A percentile compares a stretch with the other conserved stretches of the same genome.
phyloP scores from a whole-genome alignment of 2,113 vertebrate species.

The Gnathonemus echidnorhynchus region DNA sequence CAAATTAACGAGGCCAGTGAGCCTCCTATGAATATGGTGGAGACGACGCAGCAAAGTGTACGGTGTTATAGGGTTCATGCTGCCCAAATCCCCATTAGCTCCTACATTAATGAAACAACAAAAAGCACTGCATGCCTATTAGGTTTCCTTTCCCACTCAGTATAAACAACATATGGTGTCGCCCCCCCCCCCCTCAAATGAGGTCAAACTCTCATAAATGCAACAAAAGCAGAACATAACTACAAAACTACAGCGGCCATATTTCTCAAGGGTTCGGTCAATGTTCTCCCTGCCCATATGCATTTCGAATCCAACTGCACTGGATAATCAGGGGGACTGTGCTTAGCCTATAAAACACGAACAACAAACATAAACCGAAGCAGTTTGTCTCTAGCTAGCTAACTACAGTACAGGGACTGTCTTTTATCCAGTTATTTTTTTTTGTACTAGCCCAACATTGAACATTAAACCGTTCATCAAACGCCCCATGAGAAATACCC shows the following conservation, averaged over 20 bases:
- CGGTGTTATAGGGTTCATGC: constrained; percentile 26
- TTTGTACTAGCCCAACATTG: not conserved
- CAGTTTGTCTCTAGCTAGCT: not conserved
- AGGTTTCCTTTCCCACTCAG: constrained; percentile 8
- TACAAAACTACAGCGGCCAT: not conserved
- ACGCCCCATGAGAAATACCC: not conserved
- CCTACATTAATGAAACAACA: constrained; percentile 23
- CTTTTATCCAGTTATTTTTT: not conserved
- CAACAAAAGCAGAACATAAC: constrained; percentile 15
- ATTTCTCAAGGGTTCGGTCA: not conserved
- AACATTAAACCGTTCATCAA: not conserved
- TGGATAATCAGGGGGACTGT: not conserved
- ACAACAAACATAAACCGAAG: not conserved
- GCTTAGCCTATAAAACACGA: not conserved
- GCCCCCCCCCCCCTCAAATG: not conserved
- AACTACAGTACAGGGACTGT: not conserved
- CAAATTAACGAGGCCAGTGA: constrained; percentile 6
- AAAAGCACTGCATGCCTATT: not conserved
- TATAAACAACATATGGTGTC: constrained; percentile 16
- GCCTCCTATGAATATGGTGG: not conserved
- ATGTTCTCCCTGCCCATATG: not conserved
- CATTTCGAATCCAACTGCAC: not conserved
- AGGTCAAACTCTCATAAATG: constrained; percentile 27
- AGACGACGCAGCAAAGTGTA: not conserved
- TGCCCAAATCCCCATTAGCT: constrained; percentile 36